Evolutionary conservation across 2,888 invertebrate genomes (phyloP).

Genomic region (Lomographa bimaculata): DNA sequence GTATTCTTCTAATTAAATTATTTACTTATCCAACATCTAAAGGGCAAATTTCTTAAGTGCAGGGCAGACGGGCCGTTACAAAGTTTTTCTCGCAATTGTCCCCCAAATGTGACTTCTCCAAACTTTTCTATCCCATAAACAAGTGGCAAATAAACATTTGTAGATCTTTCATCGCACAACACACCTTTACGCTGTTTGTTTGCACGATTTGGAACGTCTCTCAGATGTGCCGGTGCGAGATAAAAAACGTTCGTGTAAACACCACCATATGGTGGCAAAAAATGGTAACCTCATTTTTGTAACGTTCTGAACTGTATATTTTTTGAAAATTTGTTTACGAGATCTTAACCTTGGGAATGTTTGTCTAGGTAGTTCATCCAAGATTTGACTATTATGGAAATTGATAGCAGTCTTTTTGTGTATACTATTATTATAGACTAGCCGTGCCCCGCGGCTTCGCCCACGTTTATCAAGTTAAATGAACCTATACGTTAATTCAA

Average conservation of each 20-base stretch:
- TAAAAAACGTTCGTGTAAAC: slow-evolving; percentile 38
- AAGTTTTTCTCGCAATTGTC: slow-evolving; percentile 13
- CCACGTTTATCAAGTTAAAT: too few species aligned
- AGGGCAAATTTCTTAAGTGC: slow-evolving; percentile 1
- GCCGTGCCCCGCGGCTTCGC: too few species aligned
- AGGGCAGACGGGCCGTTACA: background rate
- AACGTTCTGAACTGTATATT: slow-evolving; percentile 20
- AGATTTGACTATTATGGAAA: too few species aligned
- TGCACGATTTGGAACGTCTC: slow-evolving; percentile 34
- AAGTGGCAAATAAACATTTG: slow-evolving; percentile 35
- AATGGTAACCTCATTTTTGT: slow-evolving; percentile 35
- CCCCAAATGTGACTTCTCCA: slow-evolving; percentile 44
- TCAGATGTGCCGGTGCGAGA: slow-evolving; percentile 11
- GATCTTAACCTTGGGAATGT: slow-evolving; percentile 6
- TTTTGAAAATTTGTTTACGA: slow-evolving; percentile 11
- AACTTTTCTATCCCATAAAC: slow-evolving; percentile 34
- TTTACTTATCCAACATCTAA: slow-evolving; percentile 1
- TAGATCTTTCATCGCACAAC: slow-evolving; percentile 40
- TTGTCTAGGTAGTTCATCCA: too few species aligned
- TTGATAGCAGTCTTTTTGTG: too few species aligned
- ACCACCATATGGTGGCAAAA: slow-evolving; percentile 48
- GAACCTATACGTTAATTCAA: too few species aligned
- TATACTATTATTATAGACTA: too few species aligned
- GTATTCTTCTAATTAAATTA: too few species aligned
- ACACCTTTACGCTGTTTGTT: slow-evolving; percentile 47